Conservation (phyloP, 2,113 vertebrate genomes). For the Poeciliopsis prolifica region DNA sequence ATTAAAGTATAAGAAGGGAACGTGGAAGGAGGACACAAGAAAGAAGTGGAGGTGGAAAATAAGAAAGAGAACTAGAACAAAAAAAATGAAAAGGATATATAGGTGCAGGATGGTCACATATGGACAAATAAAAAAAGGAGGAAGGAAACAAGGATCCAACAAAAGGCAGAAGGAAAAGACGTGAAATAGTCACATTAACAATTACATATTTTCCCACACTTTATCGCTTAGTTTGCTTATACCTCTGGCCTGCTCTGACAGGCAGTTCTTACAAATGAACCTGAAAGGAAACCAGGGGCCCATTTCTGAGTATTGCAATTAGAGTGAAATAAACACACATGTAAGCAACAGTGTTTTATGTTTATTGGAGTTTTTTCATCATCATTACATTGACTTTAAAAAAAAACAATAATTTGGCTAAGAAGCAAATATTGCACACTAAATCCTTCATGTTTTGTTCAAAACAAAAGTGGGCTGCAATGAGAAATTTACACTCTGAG, state of each 20-base stretch:
- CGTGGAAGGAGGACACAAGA: background rate
- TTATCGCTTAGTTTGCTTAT: too few species aligned
- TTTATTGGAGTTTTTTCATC: conserved; percentile 64
- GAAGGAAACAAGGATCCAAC: too few species aligned
- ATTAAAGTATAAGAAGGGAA: too few species aligned
- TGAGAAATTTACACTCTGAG: conserved; percentile 36
- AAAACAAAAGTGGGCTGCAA: conserved; percentile 7
- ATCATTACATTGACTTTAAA: conserved; percentile 25
- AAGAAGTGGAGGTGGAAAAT: background rate
- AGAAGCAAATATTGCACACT: conserved; percentile 63
- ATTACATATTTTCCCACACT: too few species aligned
- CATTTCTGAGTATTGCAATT: background rate
- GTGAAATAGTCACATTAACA: too few species aligned
- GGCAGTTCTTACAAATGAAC: conserved; percentile 29
- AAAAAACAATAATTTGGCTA: conserved; percentile 21
- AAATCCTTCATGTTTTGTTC: conserved; percentile 52
- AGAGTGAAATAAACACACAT: background rate
- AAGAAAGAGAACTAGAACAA: too few species aligned
- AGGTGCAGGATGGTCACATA: too few species aligned
- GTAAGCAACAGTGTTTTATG: conserved; percentile 3
- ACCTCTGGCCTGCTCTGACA: too few species aligned
- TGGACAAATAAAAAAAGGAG: background rate
- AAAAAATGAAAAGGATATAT: too few species aligned
- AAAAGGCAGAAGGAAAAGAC: too few species aligned
- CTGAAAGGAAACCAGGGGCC: conserved; percentile 1